A percentile compares a stretch with the other conserved stretches of the same genome.
These are phyloP conservation scores for Bradypus variegatus DNA, from an alignment of 2,797 vertebrate species.

Conservation along the genomic window DNA sequence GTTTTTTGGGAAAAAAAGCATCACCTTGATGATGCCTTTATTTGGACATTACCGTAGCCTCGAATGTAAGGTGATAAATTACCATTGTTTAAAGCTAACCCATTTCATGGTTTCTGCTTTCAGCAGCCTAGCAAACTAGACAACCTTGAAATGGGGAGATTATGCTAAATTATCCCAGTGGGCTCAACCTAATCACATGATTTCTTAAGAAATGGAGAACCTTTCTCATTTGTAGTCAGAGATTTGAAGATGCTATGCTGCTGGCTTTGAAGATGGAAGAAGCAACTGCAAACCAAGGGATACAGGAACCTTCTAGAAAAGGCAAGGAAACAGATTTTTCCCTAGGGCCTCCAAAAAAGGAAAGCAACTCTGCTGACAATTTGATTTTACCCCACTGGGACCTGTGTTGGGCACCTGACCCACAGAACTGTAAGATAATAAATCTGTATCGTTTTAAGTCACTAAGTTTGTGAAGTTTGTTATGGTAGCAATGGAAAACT, in stretches of 20 bases:
- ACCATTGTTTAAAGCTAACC: too few relatives aligned
- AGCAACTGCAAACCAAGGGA: not conserved
- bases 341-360: not conserved
- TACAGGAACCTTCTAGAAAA: not conserved
- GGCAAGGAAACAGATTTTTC: not conserved
- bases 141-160: not conserved
- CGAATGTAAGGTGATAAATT: too few relatives aligned
- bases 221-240: not conserved
- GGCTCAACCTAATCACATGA: not conserved
- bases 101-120: too few relatives aligned
- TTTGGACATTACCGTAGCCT: too few relatives aligned
- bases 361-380: too few relatives aligned
- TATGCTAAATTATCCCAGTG: not conserved
- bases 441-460: not conserved
- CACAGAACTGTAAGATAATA: not conserved
- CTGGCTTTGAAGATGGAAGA: not conserved
- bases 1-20: too few relatives aligned
- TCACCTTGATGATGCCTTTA: too few relatives aligned
- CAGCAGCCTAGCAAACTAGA: too few relatives aligned
- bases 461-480: not conserved
- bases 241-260: not conserved
- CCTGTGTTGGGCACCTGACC: not conserved
- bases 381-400: not conserved
- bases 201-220: not conserved
- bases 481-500: not conserved